Conservation (phyloP, 2,888 invertebrate species). For the Campoplex nolae region DNA sequence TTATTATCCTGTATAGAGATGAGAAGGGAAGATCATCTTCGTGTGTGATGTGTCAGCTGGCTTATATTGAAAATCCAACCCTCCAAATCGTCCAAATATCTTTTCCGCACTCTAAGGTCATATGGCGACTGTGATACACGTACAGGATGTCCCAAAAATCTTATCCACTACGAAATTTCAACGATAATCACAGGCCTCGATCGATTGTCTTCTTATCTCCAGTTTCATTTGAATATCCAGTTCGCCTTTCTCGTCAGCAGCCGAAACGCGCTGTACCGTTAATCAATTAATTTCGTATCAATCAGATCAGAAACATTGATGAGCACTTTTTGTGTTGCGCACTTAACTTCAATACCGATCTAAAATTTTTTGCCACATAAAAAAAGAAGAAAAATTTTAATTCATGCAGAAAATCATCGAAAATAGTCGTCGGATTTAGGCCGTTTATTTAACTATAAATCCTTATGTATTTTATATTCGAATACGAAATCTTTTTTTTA, state of each 20-base stretch:
- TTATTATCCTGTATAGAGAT: slow-evolving; percentile 32
- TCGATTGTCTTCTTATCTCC: background rate
- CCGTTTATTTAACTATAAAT: background rate
- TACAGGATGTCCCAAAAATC: background rate
- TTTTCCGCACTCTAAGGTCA: slow-evolving; percentile 56
- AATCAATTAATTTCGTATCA: too few species aligned
- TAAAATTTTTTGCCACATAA: too few species aligned
- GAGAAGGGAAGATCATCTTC: slow-evolving; percentile 76
- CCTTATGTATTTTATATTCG: background rate
- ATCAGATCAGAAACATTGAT: too few species aligned
- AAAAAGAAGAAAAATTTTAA: too few species aligned
- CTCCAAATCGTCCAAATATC: slow-evolving; percentile 51
- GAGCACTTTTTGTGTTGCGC: too few species aligned
- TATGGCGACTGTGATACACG: slow-evolving; percentile 13
- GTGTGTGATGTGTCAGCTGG: slow-evolving; percentile 82
- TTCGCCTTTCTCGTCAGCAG: too few species aligned
- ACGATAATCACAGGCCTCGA: background rate
- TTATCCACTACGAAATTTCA: background rate
- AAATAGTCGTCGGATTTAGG: too few species aligned
- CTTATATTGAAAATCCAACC: slow-evolving; percentile 81
- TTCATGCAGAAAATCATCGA: too few species aligned
- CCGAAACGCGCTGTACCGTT: too few species aligned
- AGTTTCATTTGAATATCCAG: too few species aligned
- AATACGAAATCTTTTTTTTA: slow-evolving; percentile 57
- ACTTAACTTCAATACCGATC: too few species aligned